Evolutionary conservation across 2,888 invertebrate genomes (phyloP), one percentile per base, ranked within the genome.

Genomic region (Eristalis pertinax): DNA sequence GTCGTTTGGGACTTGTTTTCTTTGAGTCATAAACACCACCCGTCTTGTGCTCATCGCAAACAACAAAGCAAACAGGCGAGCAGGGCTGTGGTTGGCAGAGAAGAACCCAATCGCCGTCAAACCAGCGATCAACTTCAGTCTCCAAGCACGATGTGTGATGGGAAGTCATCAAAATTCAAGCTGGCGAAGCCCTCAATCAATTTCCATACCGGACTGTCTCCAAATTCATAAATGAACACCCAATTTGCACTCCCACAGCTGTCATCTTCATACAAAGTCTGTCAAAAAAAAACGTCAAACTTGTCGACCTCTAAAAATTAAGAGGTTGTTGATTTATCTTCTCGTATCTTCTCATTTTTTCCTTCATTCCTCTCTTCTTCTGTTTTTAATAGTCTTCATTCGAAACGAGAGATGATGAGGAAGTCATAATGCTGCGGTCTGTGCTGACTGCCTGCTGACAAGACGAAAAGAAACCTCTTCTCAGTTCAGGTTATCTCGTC

Each of bases 231-330:
- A 50, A n/a, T n/a, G n/a, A n/a, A n/a, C n/a, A n/a, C n/a, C n/a
- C n/a, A n/a, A n/a, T n/a, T n/a, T 19, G 19, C 50, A 50, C 19
- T 50, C 19, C n/a, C 50, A 50, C 50, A 50, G n/a, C 50, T 50
- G 50, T 69, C 35, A 69, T 69, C 32, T 69, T 35, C 69, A 69
- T 56, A 35, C 32, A 35, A 69, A 69, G 35, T 58, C 26, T 60
- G 56, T 32, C 22, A 60, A 24, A 60, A 60, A 60, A 26, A 60
- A 60, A 24, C 60, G 26, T 60, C n/a, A 58, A 69, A 69, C 69
- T 58, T 35, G 69, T 69, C 69, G 69, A 69, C 69, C 69, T 69
- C 69, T 35, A 69, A 69, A 69, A 56, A 60, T 69, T 35, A 69
- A 69, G 50, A 69, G 69, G 56, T 69, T 69, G 56, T 69, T 69